Evolutionary conservation across 37 sponge, comb jelly and placozoan species (phyloP).

Genomic region (Theonella swinhoei): DNA sequence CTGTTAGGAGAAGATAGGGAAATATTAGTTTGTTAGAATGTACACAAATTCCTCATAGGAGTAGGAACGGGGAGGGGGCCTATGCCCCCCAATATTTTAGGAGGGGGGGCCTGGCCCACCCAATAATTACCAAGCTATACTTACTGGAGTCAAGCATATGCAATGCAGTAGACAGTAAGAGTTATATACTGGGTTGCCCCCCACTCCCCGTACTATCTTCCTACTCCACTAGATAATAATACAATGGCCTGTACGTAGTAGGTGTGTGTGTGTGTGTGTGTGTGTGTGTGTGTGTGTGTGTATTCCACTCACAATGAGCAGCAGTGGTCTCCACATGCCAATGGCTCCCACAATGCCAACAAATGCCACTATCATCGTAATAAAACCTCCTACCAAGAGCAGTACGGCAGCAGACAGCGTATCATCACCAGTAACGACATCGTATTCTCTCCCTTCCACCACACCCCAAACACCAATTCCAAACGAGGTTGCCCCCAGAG

Average conservation of each 20-base stretch:
- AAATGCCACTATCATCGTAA: constrained; percentile 30
- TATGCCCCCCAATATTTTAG: too few species aligned
- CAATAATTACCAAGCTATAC: too few species aligned
- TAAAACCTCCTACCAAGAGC: constrained; percentile 38
- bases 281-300: too few species aligned
- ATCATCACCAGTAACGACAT: constrained; percentile 22
- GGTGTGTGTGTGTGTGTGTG: background rate
- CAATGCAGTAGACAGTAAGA: too few species aligned
- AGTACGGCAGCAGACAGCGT: constrained; percentile 21
- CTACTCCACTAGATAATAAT: too few species aligned
- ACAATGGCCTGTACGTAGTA: too few species aligned
- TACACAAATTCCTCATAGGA: background rate
- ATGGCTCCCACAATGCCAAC: constrained; percentile 46
- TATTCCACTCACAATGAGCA: constrained; percentile 58
- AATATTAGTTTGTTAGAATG: background rate
- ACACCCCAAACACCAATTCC: constrained; percentile 18
- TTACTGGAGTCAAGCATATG: too few species aligned
- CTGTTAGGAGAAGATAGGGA: constrained; percentile 27
- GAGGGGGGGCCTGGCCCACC: too few species aligned
- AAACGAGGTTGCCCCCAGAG: constrained; percentile 5
- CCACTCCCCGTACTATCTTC: too few species aligned
- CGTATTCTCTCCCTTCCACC: background rate
- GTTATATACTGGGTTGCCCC: too few species aligned
- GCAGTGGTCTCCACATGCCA: constrained; percentile 40
- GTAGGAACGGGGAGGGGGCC: too few species aligned